Evolutionary conservation across 2,888 invertebrate species (phyloP).

Genomic region (Halocaridina rubra): DNA sequence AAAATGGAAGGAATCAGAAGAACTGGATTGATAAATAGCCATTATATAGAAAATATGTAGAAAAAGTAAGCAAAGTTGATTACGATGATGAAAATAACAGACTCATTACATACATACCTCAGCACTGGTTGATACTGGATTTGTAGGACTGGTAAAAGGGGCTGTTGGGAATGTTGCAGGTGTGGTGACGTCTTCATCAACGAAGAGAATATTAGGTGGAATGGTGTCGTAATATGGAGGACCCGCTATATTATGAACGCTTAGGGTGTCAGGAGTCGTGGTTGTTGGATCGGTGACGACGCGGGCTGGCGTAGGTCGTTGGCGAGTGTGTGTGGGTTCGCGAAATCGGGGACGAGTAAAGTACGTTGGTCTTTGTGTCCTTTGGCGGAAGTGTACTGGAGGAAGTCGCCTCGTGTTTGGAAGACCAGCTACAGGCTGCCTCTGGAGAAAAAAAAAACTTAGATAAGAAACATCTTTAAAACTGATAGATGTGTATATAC

Average conservation of each 20-base stretch:
- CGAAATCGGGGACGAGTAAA: neutral
- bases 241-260: neutral
- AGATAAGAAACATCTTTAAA: no score
- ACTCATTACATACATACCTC: neutral
- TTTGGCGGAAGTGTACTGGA: neutral
- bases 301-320: neutral
- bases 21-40: no score
- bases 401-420: neutral
- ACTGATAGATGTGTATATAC: neutral
- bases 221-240: conserved; percentile 1
- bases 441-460: no score
- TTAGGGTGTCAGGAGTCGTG: neutral
- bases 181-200: neutral
- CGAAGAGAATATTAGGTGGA: neutral
- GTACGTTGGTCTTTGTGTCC: neutral
- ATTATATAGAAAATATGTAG: neutral
- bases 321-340: neutral
- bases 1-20: no score
- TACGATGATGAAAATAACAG: neutral
- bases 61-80: neutral
- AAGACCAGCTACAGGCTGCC: no score
- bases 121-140: neutral
- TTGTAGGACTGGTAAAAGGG: neutral
- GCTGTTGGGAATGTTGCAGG: neutral
- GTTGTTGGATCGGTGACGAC: neutral